Percentiles rank a stretch among this genome's conserved stretches.
Conservation (phyloP, 1,140 invertebrate genomes). For the Orius insidiosus region DNA sequence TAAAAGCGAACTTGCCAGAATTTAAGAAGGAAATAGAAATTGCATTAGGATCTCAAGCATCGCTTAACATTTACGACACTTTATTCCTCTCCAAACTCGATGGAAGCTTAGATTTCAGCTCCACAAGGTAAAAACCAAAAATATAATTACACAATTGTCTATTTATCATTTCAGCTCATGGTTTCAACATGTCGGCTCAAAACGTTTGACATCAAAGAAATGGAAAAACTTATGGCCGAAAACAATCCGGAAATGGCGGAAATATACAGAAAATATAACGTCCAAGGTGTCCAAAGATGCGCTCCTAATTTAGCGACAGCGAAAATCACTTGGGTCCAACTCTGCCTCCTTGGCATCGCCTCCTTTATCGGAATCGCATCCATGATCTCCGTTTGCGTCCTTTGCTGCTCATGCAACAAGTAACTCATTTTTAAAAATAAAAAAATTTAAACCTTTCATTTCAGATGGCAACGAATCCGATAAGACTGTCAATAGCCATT, state of each 20-base stretch:
- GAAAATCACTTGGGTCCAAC: constrained; percentile 38
- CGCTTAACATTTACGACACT: constrained; percentile 58
- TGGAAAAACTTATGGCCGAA: constrained; percentile 34
- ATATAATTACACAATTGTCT: constrained; percentile 10
- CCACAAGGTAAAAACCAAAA: constrained; percentile 43
- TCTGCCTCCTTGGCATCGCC: constrained; percentile 46
- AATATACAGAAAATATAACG: constrained; percentile 39
- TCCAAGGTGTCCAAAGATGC: constrained; percentile 41
- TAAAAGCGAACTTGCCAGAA: constrained; percentile 35
- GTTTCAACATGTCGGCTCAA: constrained; percentile 45
- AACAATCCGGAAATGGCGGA: constrained; percentile 30
- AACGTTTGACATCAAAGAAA: constrained; percentile 36
- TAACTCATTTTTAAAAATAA: constrained; percentile 21
- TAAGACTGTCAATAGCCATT: too few species aligned
- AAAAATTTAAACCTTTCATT: too few species aligned
- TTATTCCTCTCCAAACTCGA: constrained; percentile 51
- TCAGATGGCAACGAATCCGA: too few species aligned
- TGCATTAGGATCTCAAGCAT: constrained; percentile 37
- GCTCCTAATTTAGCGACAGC: constrained; percentile 30
- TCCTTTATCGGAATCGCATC: constrained; percentile 40
- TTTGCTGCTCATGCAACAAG: constrained; percentile 46
- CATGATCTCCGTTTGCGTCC: constrained; percentile 36
- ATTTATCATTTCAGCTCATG: constrained; percentile 32
- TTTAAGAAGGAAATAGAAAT: constrained; percentile 40
- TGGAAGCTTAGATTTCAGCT: constrained; percentile 51